Conservation (phyloP, 2,888 invertebrate genomes). For the Boloria selene region DNA sequence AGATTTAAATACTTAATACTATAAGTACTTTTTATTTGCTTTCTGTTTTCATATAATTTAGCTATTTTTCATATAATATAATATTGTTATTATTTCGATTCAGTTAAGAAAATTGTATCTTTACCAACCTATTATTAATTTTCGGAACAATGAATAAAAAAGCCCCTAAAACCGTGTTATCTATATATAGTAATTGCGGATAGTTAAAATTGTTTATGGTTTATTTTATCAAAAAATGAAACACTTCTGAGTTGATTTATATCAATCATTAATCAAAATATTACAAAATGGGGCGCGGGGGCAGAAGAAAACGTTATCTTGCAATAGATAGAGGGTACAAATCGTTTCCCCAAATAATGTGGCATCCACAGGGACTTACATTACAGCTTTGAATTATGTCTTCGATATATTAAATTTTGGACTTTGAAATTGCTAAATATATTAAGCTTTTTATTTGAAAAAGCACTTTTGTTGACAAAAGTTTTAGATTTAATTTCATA, state of each 20-base stretch:
- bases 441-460: too few relatives aligned
- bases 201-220: conserved; percentile 4
- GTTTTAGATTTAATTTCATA: too few relatives aligned
- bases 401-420: neutral
- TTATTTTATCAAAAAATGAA: conserved; percentile 16
- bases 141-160: too few relatives aligned
- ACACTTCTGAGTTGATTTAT: neutral
- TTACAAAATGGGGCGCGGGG: neutral
- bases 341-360: conserved; percentile 18
- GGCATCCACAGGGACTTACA: conserved; percentile 6
- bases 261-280: conserved; percentile 14
- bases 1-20: too few relatives aligned
- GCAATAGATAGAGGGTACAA: conserved; percentile 26
- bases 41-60: too few relatives aligned
- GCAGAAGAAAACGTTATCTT: conserved; percentile 18
- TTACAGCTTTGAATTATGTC: conserved; percentile 1
- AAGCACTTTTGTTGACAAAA: too few relatives aligned
- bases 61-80: too few relatives aligned
- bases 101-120: too few relatives aligned
- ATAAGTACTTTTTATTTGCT: too few relatives aligned
- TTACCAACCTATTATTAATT: too few relatives aligned
- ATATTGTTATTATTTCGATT: too few relatives aligned
- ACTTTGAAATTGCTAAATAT: neutral
- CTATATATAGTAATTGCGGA: neutral
- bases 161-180: neutral